A percentile compares a stretch with the other conserved stretches of the same genome.
Evolutionary conservation across 2,797 vertebrate genomes (phyloP).

Genomic region (Amazona finschi): DNA sequence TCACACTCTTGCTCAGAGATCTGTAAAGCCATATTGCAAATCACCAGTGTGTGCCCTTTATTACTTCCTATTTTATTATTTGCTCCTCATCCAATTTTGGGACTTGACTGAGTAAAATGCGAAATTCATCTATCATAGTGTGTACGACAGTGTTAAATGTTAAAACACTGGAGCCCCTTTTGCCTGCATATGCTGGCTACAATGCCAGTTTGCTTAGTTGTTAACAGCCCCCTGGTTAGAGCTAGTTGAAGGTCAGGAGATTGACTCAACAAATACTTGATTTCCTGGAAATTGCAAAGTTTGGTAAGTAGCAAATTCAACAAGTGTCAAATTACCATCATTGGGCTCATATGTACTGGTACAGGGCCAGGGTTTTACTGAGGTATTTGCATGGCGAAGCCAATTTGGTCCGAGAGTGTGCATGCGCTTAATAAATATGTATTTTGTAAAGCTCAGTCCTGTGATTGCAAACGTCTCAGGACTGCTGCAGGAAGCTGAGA

Average conservation of each 20-base stretch:
- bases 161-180: neutral
- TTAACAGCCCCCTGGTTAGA: neutral
- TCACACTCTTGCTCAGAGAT: neutral
- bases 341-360: neutral
- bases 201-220: neutral
- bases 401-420: neutral
- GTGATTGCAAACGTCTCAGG: neutral
- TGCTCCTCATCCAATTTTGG: neutral
- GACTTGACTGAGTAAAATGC: neutral
- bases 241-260: neutral
- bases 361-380: neutral
- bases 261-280: neutral
- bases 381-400: neutral
- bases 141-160: neutral
- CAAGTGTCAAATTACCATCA: neutral
- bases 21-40: neutral
- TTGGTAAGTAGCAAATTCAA: neutral
- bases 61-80: neutral
- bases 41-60: neutral
- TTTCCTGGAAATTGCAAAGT: neutral
- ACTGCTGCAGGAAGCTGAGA: neutral
- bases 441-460: neutral
- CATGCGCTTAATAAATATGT: neutral
- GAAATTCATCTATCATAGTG: neutral
- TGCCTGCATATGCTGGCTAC: neutral